Base-by-base conservation (phyloP, 2,888 invertebrate species). In the Patella pellucida region DNA sequence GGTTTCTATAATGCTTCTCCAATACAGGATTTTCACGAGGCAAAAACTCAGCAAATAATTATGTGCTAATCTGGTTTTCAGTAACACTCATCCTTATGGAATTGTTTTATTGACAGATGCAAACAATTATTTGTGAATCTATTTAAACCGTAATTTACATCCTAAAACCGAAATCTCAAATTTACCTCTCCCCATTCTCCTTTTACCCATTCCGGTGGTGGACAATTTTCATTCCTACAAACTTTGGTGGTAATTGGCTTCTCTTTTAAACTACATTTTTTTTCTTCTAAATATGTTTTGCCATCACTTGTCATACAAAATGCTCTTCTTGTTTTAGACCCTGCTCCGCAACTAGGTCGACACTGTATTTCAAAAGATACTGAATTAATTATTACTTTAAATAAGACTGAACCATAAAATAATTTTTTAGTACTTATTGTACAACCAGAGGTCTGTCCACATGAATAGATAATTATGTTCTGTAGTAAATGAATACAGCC, bases 231-330 rank as follows among this genome's bases (percentile, higher is more conserved):
- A 68, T 81, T 83, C 68, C 84, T 81, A 75, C 89, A 90, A n/a
- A 85, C 81, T 69, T 89, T 84, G 73, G 88, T 86, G 50, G 85
- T 84, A 14, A 87, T 85, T 16, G 90, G 90, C 78, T 88, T 86
- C 27, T 81, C 80, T 67, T 81, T 80, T 23, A 71, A 80, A 74
- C 87, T 85, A 89, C 98, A 98, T 76, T 83, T 78, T 15, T 75
- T 74, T 50, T 86, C 85, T 27, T 83, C 83, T 23, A 89, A 79
- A 77, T 87, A 87, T 19, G 79, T 82, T 50, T 81, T 80, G 16
- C 86, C 86, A 75, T 88, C 87, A 71, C 83, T 85, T 2, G 84
- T 85, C 84, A 88, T 86, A 78, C 89, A 89, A 76, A 86, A 87
- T 50, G 89, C 86, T 31, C 85, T 83, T 0, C 90, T 85, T 2